Percentiles rank a stretch among this genome's conserved stretches.
These are phyloP conservation scores for Myotis lucifugus DNA, from an alignment of 2,113 vertebrate species.

Conservation along the genomic window DNA sequence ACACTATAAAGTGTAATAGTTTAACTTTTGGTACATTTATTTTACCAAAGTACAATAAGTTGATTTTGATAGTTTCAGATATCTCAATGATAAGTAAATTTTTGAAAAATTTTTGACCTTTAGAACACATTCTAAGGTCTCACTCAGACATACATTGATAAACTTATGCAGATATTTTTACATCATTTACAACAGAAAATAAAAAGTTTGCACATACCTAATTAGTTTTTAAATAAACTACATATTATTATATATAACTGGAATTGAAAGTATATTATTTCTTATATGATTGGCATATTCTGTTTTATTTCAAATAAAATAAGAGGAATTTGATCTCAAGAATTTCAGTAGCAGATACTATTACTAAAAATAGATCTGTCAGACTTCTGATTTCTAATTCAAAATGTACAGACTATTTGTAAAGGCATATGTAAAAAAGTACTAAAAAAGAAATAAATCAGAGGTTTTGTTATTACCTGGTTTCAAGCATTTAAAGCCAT, in stretches of 20 bases:
- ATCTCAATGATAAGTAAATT: background rate
- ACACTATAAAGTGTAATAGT: background rate
- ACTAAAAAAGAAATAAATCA: background rate
- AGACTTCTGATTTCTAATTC: background rate
- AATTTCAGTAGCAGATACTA: background rate
- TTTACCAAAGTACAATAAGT: background rate
- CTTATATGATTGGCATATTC: background rate
- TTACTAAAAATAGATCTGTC: background rate
- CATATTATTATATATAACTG: background rate
- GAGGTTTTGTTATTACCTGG: background rate
- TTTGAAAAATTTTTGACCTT: background rate
- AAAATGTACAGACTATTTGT: background rate
- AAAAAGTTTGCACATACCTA: background rate
- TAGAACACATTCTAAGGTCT: background rate
- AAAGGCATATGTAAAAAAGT: background rate
- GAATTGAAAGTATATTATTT: background rate
- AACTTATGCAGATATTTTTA: background rate
- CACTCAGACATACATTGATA: background rate
- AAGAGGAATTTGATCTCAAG: background rate
- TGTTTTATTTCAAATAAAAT: background rate
- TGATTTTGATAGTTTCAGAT: background rate
- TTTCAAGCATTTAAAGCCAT: background rate
- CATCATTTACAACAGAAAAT: background rate
- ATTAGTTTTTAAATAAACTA: background rate
- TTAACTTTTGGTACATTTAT: background rate